A percentile compares a stretch with the other conserved stretches of the same genome.
Evolutionary conservation across 2,888 invertebrate species (phyloP).

Genomic region (Melitaea athalia): DNA sequence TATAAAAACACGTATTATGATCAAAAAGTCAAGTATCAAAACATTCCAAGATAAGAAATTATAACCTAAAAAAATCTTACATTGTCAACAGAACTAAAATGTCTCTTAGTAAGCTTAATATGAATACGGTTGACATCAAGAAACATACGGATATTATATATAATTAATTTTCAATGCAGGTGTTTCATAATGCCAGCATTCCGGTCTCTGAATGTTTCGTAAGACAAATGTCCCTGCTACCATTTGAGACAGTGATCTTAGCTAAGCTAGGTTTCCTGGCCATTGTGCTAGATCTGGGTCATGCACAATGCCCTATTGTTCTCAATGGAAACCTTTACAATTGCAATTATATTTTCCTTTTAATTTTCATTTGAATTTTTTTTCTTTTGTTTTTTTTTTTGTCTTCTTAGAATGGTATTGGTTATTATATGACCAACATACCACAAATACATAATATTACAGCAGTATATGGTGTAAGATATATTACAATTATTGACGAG

Average conservation of each 20-base stretch:
- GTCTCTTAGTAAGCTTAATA: too few relatives aligned
- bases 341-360: constrained; percentile 30
- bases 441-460: too few relatives aligned
- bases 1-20: too few relatives aligned
- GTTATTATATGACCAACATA: neutral
- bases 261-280: constrained; percentile 17
- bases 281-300: constrained; percentile 38
- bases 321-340: constrained; percentile 28
- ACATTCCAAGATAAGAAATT: too few relatives aligned
- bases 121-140: too few relatives aligned
- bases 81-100: neutral
- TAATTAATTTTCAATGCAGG: constrained; percentile 8
- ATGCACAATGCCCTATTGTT: constrained; percentile 39
- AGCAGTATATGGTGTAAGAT: too few relatives aligned
- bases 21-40: too few relatives aligned
- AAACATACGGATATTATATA: too few relatives aligned
- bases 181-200: constrained; percentile 18
- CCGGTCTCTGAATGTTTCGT: constrained; percentile 20
- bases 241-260: constrained; percentile 22
- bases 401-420: neutral
- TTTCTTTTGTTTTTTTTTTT: neutral
- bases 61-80: too few relatives aligned
- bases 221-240: constrained; percentile 26
- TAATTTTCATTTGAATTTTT: constrained; percentile 6
- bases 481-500: too few relatives aligned